These are phyloP conservation scores for Mustela lutreola DNA, from an alignment of 2,113 vertebrate genomes.

Conservation along the genomic window DNA sequence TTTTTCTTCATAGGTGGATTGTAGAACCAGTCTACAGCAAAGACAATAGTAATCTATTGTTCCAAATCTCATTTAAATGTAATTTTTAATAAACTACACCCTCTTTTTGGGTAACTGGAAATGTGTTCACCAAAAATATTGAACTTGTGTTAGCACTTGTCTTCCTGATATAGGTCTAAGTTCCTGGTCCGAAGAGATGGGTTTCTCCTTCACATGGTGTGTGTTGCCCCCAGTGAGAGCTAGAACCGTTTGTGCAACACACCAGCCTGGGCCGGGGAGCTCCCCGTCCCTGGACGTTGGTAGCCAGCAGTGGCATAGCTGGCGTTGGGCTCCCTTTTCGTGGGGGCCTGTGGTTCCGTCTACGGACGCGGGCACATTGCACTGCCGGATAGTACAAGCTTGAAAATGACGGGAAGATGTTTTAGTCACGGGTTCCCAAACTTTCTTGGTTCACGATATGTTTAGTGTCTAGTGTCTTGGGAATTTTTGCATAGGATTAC, in stretches of 20 bases:
- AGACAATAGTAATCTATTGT: background rate
- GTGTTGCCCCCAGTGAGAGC: background rate
- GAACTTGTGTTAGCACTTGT: background rate
- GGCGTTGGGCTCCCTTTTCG: background rate
- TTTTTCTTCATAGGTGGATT: background rate
- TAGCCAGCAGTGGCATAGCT: background rate
- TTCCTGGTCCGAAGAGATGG: background rate
- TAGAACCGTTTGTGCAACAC: background rate
- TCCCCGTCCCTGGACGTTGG: background rate
- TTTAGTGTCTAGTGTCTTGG: background rate
- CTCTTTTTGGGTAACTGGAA: background rate
- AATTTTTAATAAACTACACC: background rate
- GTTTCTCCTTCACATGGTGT: background rate
- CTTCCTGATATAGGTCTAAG: background rate
- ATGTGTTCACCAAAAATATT: background rate
- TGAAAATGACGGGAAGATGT: background rate
- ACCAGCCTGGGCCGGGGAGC: background rate
- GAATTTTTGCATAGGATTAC: background rate
- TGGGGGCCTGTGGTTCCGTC: background rate
- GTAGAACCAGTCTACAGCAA: background rate
- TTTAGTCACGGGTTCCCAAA: background rate
- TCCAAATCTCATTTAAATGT: background rate
- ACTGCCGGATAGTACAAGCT: background rate
- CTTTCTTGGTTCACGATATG: background rate
- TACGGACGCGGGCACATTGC: background rate